Evolutionary conservation across 2,888 invertebrate genomes (phyloP).

Genomic region (Cyaniris semiargus): DNA sequence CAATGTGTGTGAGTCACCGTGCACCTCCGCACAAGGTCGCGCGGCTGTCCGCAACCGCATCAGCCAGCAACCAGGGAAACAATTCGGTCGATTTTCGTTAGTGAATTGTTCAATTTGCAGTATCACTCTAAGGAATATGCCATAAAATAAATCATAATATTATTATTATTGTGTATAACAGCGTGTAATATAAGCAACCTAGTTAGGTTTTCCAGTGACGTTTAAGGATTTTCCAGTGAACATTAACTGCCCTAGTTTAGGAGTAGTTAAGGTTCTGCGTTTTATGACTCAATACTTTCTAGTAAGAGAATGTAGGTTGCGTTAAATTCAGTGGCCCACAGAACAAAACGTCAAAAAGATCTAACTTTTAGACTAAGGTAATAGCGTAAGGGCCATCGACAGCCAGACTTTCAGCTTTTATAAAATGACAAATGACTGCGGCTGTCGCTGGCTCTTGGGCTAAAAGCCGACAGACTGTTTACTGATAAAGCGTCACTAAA

Average conservation of each 20-base stretch:
- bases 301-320: not conserved
- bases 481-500: not conserved
- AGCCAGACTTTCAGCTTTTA: too few relatives aligned
- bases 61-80: not conserved
- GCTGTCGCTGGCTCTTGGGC: too few relatives aligned
- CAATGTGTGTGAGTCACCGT: not conserved
- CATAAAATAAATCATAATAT: not conserved
- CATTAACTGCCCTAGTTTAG: not conserved
- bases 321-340: not conserved
- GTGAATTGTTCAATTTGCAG: not conserved
- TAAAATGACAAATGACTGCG: too few relatives aligned
- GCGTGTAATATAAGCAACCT: too few relatives aligned
- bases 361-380: not conserved
- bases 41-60: not conserved
- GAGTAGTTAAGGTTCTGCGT: not conserved
- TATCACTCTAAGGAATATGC: not conserved
- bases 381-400: too few relatives aligned
- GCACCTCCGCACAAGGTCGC: conserved; percentile 19
- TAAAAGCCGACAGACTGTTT: not conserved
- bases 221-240: not conserved
- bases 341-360: not conserved
- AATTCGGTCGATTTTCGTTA: not conserved
- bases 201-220: not conserved
- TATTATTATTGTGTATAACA: too few relatives aligned
- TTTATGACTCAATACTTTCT: not conserved